These are phyloP conservation scores for Platyrinchus mystaceus DNA, from an alignment of 2,797 vertebrate species.

Conservation along the genomic window DNA sequence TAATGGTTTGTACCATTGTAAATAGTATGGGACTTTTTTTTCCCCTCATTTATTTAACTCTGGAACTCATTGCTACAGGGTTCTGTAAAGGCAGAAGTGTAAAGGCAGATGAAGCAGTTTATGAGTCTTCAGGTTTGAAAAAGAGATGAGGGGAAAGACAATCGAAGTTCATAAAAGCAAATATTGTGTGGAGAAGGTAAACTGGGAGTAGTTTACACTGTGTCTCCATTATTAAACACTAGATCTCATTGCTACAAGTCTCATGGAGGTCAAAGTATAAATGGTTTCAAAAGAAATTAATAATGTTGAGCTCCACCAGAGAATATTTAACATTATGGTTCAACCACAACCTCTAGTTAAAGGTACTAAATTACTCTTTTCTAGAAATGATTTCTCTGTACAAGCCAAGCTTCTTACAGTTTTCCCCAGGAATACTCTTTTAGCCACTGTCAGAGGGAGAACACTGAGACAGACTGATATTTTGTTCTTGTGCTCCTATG, in stretches of 20 bases:
- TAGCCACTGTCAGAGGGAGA: background rate
- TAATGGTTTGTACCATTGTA: background rate
- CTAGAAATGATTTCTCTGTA: background rate
- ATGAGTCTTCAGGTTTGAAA: background rate
- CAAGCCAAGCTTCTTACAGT: background rate
- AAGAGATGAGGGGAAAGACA: background rate
- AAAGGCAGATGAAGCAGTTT: background rate
- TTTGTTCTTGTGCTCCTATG: background rate
- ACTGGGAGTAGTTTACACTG: background rate
- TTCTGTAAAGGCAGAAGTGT: background rate
- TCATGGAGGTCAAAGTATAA: constrained; percentile 12
- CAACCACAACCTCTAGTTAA: background rate
- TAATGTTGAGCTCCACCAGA: background rate
- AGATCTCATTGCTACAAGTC: background rate
- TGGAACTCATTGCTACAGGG: background rate
- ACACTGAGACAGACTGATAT: background rate
- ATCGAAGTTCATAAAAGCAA: background rate
- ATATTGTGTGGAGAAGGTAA: background rate
- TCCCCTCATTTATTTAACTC: background rate
- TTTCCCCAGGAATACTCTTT: background rate
- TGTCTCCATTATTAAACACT: constrained; percentile 36
- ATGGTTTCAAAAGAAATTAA: background rate
- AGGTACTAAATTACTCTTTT: background rate
- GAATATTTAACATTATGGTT: background rate
- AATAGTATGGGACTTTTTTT: background rate